Percentiles rank a stretch among this genome's conserved stretches.
phyloP scores from a whole-genome alignment of 2,888 invertebrate species.

The Heliconius charithonia region DNA sequence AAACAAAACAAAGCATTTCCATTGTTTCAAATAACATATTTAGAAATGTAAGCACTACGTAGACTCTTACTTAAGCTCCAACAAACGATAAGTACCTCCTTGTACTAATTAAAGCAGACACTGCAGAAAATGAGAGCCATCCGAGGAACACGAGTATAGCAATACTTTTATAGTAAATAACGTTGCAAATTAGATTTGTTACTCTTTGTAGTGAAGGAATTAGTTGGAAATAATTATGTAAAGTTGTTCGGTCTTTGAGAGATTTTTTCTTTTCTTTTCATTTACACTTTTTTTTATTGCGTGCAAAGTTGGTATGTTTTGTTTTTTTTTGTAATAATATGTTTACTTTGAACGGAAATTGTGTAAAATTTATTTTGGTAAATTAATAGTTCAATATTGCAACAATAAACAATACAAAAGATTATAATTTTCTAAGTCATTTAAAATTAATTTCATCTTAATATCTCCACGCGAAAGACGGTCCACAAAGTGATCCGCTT shows the following conservation, averaged over 20 bases:
- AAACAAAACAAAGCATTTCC: conserved; percentile 26
- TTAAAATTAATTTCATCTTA: no score
- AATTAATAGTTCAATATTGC: neutral
- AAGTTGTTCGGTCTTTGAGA: conserved; percentile 45
- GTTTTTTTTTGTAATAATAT: neutral
- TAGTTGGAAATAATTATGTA: conserved; percentile 43
- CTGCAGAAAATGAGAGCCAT: conserved; percentile 54
- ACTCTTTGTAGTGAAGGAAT: conserved; percentile 53
- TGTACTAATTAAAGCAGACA: conserved; percentile 77
- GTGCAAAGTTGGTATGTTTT: neutral
- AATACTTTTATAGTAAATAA: conserved; percentile 67
- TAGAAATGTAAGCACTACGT: conserved; percentile 47
- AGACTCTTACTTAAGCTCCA: conserved; percentile 54
- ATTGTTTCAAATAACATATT: conserved; percentile 39
- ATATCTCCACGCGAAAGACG: no score
- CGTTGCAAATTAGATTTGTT: conserved; percentile 67
- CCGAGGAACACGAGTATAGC: conserved; percentile 54
- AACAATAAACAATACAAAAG: neutral
- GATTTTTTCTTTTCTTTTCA: conserved; percentile 29
- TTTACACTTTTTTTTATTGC: conserved; percentile 31
- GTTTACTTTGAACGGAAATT: neutral
- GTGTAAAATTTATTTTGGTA: neutral
- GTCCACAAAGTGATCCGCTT: no score
- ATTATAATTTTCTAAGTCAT: no score
- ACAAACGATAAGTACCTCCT: conserved; percentile 71